Evolutionary conservation across 2,113 vertebrate species (phyloP), one percentile per base, ranked within the genome.

Genomic region (Leucopternis melanops): DNA sequence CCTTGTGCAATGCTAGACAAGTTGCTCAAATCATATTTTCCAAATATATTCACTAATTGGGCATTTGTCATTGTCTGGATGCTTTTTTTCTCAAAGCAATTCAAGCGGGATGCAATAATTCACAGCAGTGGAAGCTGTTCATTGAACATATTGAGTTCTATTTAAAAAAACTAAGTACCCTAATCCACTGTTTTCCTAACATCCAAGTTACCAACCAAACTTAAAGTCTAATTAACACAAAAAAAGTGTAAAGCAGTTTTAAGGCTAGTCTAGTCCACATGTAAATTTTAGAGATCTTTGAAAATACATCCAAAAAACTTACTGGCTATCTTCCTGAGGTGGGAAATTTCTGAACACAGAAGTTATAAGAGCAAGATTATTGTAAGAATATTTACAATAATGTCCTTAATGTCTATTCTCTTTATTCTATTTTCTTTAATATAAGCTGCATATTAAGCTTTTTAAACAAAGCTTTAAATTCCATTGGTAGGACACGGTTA

Each of bases 21-120:
- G 85, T 87, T 91, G 71, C 66, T 88, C 58, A 94, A 92, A 93
- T 91, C 87, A 96, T 45, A 93, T 95, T 96, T 97, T 95, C 94
- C 92, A 82, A 89, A 86, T 32, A 38, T 80, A 52, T 59, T 90
- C 92, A 93, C 84, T 93, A 93, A 93, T 65, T 82, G 81, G 79
- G n/a, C 42, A 50, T 88, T 94, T 90, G 66, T 93, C 79, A 80
- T 72, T 14, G 2, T 89, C 70, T 90, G 34, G 47, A 57, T 57
- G 45, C 12, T 45, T 90, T 90, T 94, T 73, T 79, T n/a, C 54
- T 80, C 63, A 94, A 86, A 92, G 52, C 18, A 62, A 50, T 62
- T 92, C 80, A 94, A 86, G 72, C 0, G 0, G 38, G 75, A 90
- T 52, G 15, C 29, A 93, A 20, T 81, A 92, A 92, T 42, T 93